Evolutionary conservation across 2,888 invertebrate genomes (phyloP), one percentile per base, ranked within the genome.

Genomic region (Parascotia fuliginaria): DNA sequence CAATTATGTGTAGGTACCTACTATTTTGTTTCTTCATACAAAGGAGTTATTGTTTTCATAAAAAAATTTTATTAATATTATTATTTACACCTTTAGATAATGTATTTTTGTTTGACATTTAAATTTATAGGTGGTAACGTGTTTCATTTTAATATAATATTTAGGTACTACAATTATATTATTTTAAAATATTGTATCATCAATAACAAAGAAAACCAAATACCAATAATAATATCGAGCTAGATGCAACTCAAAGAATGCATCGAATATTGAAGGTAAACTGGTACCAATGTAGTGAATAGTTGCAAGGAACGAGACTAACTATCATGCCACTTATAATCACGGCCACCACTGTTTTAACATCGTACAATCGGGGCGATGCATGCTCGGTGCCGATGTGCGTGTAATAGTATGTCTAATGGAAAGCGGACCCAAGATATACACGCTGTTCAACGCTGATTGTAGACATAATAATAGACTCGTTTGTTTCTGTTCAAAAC

Each of bases 351-450:
- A 39, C 38, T 54, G 56, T 56, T 55, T 56, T 47, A 60, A 49
- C 47, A 28, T 51, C 42, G 50, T 65, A 56, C 59, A 47, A 43
- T 60, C 53, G 52, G 44, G 39, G 46, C 54, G 56, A 46, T 45
- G 49, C 58, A 45, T 54, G 51, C 55, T 44, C 53, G 41, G 37
- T 55, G 52, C 31, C 36, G 52, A 39, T 49, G 57, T 55, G 60
- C 65, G 58, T 65, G 60, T 60, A 67, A 60, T 61, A 58, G 64
- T 45, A 55, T 49, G 49, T 54, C 65, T 60, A 60, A 60, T 63
- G 65, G 68, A 70, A 68, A 70, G 68, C 62, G 52, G 56, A 36
- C 49, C 51, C 47, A 34, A 60, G 46, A 59, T 59, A 64, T 55
- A 70, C 64, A 55, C 52, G 53, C n/a, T n/a, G n/a, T 62, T 47